A percentile compares a stretch with the other conserved stretches of the same genome.
phyloP scores from a whole-genome alignment of 2,113 vertebrate genomes.

The Lophius piscatorius region DNA sequence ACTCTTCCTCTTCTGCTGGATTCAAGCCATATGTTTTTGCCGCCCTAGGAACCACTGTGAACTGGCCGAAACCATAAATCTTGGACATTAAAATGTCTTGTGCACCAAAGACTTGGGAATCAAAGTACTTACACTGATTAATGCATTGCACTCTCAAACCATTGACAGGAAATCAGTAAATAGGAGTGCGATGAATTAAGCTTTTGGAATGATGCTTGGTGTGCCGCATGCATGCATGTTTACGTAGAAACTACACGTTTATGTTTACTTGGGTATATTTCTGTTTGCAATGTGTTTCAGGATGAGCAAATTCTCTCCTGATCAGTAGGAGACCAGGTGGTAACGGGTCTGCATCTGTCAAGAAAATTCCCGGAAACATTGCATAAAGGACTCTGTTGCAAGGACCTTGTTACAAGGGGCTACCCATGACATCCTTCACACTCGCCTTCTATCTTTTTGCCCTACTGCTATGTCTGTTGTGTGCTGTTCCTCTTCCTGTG shows the following conservation, averaged over 20 bases:
- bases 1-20: conserved; percentile 32
- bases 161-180: conserved; percentile 15
- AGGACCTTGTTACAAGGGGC: conserved; percentile 29
- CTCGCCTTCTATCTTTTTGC: conserved; percentile 41
- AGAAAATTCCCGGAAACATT: conserved; percentile 42
- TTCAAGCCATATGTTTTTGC: conserved; percentile 25
- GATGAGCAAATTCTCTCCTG: conserved; percentile 9
- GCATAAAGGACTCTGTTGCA: conserved; percentile 38
- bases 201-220: conserved; percentile 19
- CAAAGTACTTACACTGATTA: conserved; percentile 23
- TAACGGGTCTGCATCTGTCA: conserved; percentile 9
- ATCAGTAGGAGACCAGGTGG: conserved; percentile 25
- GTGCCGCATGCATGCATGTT: conserved; percentile 23
- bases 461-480: conserved; percentile 32
- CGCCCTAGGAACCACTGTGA: conserved; percentile 33
- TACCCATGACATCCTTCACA: conserved; percentile 59
- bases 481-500: conserved; percentile 40
- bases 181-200: conserved; percentile 2
- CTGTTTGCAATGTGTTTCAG: conserved; percentile 50
- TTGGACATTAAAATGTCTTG: conserved; percentile 16
- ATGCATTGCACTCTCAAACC: conserved; percentile 7
- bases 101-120: conserved; percentile 25
- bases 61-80: conserved; percentile 27
- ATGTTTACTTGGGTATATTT: conserved; percentile 14
- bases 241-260: conserved; percentile 1